Evolutionary conservation across 2,797 vertebrate species (phyloP).

Genomic region (Alosa sapidissima): DNA sequence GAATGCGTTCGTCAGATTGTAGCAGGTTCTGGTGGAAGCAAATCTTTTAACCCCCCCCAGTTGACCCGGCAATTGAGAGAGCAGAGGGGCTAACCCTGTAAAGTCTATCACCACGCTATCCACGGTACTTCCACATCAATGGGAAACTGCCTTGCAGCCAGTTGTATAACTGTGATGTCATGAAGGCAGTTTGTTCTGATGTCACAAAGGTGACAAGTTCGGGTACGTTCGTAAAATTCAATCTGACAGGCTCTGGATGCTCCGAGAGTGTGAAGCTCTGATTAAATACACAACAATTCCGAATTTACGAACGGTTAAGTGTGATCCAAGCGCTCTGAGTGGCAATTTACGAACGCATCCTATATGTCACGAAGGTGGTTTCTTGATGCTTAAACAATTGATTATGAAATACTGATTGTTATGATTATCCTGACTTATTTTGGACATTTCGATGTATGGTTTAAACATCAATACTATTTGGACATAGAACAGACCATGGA

Average conservation of each 20-base stretch:
- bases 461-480: slow-evolving; percentile 9
- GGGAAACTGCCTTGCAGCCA: not conserved
- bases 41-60: not conserved
- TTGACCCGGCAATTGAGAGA: slow-evolving; percentile 29
- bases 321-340: too few species aligned
- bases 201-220: not conserved
- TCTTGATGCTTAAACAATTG: not conserved
- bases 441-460: not conserved
- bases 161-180: slow-evolving; percentile 10
- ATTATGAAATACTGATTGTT: not conserved
- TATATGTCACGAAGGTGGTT: not conserved
- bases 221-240: too few species aligned
- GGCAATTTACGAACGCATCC: too few species aligned
- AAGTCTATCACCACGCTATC: slow-evolving; percentile 37
- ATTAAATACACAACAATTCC: too few species aligned
- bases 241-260: too few species aligned
- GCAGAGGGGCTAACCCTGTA: slow-evolving; percentile 30
- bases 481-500: slow-evolving; percentile 15
- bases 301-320: too few species aligned
- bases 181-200: not conserved
- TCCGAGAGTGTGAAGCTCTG: too few species aligned
- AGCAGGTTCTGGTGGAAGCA: slow-evolving; percentile 28
- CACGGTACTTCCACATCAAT: not conserved
- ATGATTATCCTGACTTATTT: not conserved
- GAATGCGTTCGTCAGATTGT: slow-evolving; percentile 26